Evolutionary conservation across 2,797 vertebrate genomes (phyloP).

Genomic region (Phataginus tetradactyla): DNA sequence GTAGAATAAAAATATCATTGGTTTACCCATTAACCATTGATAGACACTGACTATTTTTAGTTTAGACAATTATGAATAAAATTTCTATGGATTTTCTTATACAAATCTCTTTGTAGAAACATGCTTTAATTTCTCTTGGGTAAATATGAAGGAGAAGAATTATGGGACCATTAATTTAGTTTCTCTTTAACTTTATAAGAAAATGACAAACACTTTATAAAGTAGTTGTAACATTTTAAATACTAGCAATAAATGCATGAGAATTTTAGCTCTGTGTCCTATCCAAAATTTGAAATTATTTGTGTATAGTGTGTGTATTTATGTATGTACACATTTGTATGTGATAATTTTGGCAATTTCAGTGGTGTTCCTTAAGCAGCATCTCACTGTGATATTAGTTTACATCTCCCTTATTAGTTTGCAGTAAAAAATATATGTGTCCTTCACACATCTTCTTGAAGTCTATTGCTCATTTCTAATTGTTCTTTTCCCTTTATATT

Average conservation of each 20-base stretch:
- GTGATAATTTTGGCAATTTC: neutral
- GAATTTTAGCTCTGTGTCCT: neutral
- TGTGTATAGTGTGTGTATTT: neutral
- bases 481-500: neutral
- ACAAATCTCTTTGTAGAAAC: neutral
- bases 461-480: neutral
- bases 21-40: neutral
- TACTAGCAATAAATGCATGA: neutral
- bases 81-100: neutral
- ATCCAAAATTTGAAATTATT: neutral
- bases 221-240: neutral
- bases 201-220: slow-evolving; percentile 12
- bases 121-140: neutral
- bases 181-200: slow-evolving; percentile 17
- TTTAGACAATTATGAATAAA: neutral
- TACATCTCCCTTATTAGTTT: neutral
- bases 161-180: neutral
- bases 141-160: neutral
- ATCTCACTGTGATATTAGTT: neutral
- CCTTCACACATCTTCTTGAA: neutral
- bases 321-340: neutral
- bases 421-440: no score
- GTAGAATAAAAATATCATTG: neutral
- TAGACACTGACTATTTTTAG: neutral
- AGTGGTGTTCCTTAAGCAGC: neutral